Conservation (phyloP, 2,888 invertebrate species). For the Stictocephala bisonia region DNA sequence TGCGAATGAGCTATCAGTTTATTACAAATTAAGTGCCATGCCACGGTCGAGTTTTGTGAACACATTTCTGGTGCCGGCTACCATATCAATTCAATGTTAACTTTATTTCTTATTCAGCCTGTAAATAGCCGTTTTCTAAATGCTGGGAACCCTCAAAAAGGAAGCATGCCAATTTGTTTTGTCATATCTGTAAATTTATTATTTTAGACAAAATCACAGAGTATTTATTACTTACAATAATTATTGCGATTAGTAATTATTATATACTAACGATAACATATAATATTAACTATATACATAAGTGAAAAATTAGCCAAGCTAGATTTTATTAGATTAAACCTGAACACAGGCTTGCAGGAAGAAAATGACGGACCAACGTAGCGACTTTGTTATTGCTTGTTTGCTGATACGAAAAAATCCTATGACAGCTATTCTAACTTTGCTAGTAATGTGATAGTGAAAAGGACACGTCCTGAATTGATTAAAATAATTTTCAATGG, state of each 20-base stretch:
- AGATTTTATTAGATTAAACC: constrained; percentile 48
- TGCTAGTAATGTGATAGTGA: constrained; percentile 5
- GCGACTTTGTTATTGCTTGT: background rate
- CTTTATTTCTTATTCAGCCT: constrained; percentile 35
- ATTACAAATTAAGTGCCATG: background rate
- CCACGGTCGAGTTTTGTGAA: background rate
- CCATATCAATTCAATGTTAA: constrained; percentile 28
- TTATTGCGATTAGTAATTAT: constrained; percentile 43
- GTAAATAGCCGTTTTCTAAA: constrained; percentile 47
- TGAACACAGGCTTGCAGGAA: constrained; percentile 37
- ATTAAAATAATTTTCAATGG: background rate
- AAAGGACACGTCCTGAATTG: background rate
- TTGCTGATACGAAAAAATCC: background rate
- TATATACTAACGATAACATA: constrained; percentile 46
- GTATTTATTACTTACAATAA: constrained; percentile 47
- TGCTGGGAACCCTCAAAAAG: constrained; percentile 36
- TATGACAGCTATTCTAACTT: background rate
- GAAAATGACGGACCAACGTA: constrained; percentile 33
- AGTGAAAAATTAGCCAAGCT: constrained; percentile 47
- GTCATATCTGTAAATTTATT: constrained; percentile 41
- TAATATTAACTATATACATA: constrained; percentile 50
- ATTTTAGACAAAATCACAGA: constrained; percentile 43
- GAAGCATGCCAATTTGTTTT: constrained; percentile 22
- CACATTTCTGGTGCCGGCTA: constrained; percentile 22
- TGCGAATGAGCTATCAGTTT: too few species aligned